A percentile compares a stretch with the other conserved stretches of the same genome.
These are phyloP conservation scores for Sebastes kiyomatsui DNA, from an alignment of 2,797 vertebrate species.

Conservation along the genomic window DNA sequence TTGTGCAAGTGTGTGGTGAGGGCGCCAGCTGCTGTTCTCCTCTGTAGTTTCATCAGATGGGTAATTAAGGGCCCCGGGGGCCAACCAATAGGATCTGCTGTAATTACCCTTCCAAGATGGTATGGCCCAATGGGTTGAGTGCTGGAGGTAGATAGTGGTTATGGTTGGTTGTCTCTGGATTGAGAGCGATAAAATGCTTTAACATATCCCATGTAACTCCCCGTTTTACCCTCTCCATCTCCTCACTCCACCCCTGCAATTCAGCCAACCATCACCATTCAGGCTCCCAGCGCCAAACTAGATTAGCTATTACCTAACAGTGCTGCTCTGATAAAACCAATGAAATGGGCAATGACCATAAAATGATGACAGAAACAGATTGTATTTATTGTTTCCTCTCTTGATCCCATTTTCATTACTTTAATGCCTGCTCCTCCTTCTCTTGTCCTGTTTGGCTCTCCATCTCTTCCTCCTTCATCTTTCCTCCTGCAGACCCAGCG, in stretches of 20 bases:
- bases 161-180: constrained; percentile 66
- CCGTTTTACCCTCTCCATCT: constrained; percentile 10
- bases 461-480: neutral
- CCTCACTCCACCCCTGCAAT: constrained; percentile 49
- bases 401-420: constrained; percentile 24
- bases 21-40: constrained; percentile 53
- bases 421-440: constrained; percentile 5
- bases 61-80: constrained; percentile 72
- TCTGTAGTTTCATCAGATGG: constrained; percentile 53
- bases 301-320: constrained; percentile 62
- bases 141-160: constrained; percentile 63
- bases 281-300: constrained; percentile 45
- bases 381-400: constrained; percentile 51
- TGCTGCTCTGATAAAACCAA: constrained; percentile 58
- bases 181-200: constrained; percentile 72
- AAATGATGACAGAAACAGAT: constrained; percentile 58
- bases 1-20: constrained; percentile 1
- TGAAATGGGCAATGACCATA: constrained; percentile 66
- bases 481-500: constrained; percentile 85
- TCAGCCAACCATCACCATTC: constrained; percentile 35
- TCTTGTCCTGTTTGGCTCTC: constrained; percentile 12
- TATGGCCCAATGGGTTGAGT: constrained; percentile 48
- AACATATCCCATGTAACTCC: constrained; percentile 44
- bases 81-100: constrained; percentile 65
- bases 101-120: constrained; percentile 74